These are phyloP conservation scores for Dicroscelio sp. DNA, from an alignment of 2,888 invertebrate genomes.

Conservation along the genomic window DNA sequence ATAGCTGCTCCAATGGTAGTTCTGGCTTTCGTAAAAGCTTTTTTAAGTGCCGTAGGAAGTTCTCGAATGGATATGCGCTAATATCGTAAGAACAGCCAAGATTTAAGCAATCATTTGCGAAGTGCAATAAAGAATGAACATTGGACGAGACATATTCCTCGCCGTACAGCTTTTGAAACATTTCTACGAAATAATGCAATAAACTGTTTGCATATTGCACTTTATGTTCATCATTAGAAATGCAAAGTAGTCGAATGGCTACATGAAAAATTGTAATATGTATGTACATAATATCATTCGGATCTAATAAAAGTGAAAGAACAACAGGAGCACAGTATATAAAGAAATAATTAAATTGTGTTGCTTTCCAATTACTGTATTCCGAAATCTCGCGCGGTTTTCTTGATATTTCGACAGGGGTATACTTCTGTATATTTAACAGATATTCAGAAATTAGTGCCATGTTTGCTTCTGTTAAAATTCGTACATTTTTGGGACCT, in stretches of 20 bases:
- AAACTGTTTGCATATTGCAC: neutral
- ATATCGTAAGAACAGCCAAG: slow-evolving; percentile 12
- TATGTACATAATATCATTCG: slow-evolving; percentile 9
- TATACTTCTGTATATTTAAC: neutral
- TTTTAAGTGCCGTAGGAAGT: slow-evolving; percentile 48
- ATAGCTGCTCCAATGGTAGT: slow-evolving; percentile 43
- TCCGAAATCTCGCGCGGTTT: slow-evolving; percentile 9
- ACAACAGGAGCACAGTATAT: slow-evolving; percentile 49
- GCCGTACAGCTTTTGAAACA: neutral
- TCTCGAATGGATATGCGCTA: slow-evolving; percentile 55
- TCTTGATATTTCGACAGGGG: slow-evolving; percentile 41
- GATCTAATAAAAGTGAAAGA: neutral
- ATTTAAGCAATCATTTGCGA: slow-evolving; percentile 18
- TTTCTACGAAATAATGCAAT: slow-evolving; percentile 2
- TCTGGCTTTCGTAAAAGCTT: slow-evolving; percentile 48
- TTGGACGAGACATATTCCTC: slow-evolving; percentile 40
- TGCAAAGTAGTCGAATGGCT: slow-evolving; percentile 35
- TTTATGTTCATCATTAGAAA: neutral
- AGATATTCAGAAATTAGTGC: neutral
- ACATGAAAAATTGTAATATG: neutral
- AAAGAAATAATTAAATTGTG: slow-evolving; percentile 43
- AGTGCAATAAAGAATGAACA: slow-evolving; percentile 39
- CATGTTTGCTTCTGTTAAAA: neutral
- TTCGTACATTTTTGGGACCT: neutral
- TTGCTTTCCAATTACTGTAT: slow-evolving; percentile 50